A percentile compares a stretch with the other conserved stretches of the same genome.
Conservation (phyloP, 2,113 vertebrate species). For the Chloropsis cyanopogon region DNA sequence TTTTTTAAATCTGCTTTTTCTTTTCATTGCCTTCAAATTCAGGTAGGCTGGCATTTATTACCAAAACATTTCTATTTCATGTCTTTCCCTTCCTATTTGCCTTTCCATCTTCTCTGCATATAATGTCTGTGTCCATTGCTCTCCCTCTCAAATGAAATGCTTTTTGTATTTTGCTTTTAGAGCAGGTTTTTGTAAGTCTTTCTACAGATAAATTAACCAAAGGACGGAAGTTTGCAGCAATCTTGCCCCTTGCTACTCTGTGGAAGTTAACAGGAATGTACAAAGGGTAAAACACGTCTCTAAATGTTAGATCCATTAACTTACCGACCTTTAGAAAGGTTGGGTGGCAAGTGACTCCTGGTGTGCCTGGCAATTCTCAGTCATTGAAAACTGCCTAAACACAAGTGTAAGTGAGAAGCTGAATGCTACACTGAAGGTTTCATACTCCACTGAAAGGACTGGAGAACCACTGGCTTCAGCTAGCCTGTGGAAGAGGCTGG, state of each 20-base stretch:
- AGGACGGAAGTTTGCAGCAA: neutral
- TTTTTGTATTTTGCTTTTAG: neutral
- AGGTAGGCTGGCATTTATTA: constrained; percentile 15
- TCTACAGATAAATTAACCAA: neutral
- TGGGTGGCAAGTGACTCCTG: neutral
- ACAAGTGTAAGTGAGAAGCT: neutral
- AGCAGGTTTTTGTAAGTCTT: neutral
- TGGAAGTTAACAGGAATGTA: neutral
- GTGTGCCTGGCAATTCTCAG: neutral
- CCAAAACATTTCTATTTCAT: neutral
- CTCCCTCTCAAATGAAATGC: neutral
- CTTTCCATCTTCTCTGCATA: constrained; percentile 24
- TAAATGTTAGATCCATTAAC: constrained; percentile 29
- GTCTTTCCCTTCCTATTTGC: neutral
- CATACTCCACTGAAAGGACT: neutral
- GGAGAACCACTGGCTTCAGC: neutral
- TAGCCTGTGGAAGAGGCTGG: neutral
- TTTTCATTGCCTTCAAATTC: constrained; percentile 21
- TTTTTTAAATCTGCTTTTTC: constrained; percentile 32
- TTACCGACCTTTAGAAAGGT: neutral
- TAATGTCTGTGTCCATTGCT: neutral
- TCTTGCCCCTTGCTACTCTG: neutral
- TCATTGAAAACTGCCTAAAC: neutral
- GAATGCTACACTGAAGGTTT: neutral
- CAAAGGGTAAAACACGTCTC: neutral